phyloP scores from a whole-genome alignment of 2,888 invertebrate genomes.

The Chloroclystis v-ata region DNA sequence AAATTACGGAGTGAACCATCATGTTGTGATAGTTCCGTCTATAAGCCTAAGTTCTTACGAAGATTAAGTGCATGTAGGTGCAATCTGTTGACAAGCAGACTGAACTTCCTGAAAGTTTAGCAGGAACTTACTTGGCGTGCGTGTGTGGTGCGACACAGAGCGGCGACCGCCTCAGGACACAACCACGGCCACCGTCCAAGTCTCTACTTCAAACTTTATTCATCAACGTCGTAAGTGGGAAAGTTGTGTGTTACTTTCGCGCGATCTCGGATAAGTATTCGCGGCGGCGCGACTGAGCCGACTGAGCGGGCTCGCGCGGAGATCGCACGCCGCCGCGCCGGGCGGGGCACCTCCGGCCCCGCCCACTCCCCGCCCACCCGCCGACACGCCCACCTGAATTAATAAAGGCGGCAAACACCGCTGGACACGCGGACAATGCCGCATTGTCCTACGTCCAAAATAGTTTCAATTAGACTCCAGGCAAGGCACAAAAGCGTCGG shows the following conservation, averaged over 20 bases:
- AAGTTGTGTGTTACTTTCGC: conserved; percentile 46
- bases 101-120: conserved; percentile 14
- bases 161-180: conserved; percentile 32
- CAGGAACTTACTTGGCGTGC: conserved; percentile 63
- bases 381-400: conserved; percentile 72
- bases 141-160: conserved; percentile 53
- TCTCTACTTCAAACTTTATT: conserved; percentile 25
- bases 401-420: conserved; percentile 76
- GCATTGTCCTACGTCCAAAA: conserved; percentile 75
- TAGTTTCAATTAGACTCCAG: conserved; percentile 77
- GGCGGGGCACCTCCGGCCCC: conserved; percentile 44
- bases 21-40: too few species aligned
- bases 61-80: neutral
- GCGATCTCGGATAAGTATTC: conserved; percentile 57
- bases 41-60: neutral
- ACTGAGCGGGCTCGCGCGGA: conserved; percentile 47
- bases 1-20: too few species aligned
- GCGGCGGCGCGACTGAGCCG: conserved; percentile 68
- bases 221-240: conserved; percentile 42
- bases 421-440: conserved; percentile 76
- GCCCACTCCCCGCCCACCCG: conserved; percentile 56
- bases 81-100: neutral
- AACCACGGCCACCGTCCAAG: conserved; percentile 36
- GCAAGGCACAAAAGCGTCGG: conserved; percentile 67
- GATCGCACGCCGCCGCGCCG: conserved; percentile 48